Evolutionary conservation across 2,113 vertebrate genomes (phyloP), one percentile per base, ranked within the genome.

Genomic region (Paramisgurnus dabryanus): DNA sequence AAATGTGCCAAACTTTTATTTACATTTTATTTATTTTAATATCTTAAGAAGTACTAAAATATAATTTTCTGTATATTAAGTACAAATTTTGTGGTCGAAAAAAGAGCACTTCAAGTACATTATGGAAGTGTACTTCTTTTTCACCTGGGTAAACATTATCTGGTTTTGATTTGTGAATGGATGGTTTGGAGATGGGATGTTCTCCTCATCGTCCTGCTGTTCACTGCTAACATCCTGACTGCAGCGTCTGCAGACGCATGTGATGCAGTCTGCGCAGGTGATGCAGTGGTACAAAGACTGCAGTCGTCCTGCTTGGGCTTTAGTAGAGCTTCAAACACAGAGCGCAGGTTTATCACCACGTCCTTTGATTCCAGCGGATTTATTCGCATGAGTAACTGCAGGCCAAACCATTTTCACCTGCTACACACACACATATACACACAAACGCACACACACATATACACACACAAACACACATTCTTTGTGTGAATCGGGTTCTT

Each of bases 381-480:
- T 67, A 45, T 11, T 34, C 50, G 55, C 68, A 80, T 53, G 47
- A 40, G 41, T 27, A 60, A 71, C 68, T 73, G 79, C 61, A 47
- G 47, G 34, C 41, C 10, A 39, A 39, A 47, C 43, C 47, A 17
- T 18, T 13, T 77, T 60, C 71, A 61, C 71, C 49, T 50, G 27
- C 61, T 60, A 12, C 65, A 11, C 65, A 60, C 53, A 68, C 76
- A 68, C 75, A 66, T 76, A 43, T 0, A 67, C 63, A 40, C 63
- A 53, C 34, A 78, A 8, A 71, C 60, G 45, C 66, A 67, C 41
- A 43, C 49, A 55, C 68, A 74, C 57, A 75, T 57, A 71, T 40
- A 60, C 65, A 78, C 53, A 57, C 64, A 58, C 66, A 78, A 53
- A 72, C 76, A 60, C 76, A 49, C 76, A 76, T 34, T 57, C 65